A percentile compares a stretch with the other conserved stretches of the same genome.
phyloP scores from a whole-genome alignment of 2,797 vertebrate genomes.

The Leptoclinus maculatus region DNA sequence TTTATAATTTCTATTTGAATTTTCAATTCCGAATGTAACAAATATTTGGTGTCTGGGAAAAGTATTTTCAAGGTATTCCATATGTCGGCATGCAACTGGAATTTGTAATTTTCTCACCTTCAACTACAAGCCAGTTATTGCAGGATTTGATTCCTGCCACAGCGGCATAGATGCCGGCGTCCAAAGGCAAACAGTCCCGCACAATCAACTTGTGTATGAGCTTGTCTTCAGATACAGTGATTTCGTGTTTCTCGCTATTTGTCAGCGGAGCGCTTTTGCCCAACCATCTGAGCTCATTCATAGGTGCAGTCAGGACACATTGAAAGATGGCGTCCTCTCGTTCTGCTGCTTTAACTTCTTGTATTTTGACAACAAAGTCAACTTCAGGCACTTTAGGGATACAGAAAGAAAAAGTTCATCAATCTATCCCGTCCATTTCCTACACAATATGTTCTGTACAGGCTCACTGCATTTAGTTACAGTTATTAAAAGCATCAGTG shows the following conservation, averaged over 20 bases:
- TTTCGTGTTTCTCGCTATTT: conserved; percentile 82
- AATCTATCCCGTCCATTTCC: not conserved
- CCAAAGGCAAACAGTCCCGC: conserved; percentile 81
- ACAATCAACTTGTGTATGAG: conserved; percentile 88
- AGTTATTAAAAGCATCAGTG: not conserved
- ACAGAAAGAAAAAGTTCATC: conserved; percentile 5
- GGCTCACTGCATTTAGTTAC: not conserved
- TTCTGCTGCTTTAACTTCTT: conserved; percentile 85
- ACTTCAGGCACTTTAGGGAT: conserved; percentile 72
- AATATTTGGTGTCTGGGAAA: not conserved
- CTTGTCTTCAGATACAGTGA: conserved; percentile 86
- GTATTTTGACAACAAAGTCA: conserved; percentile 85
- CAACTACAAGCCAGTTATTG: conserved; percentile 90
- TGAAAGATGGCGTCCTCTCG: conserved; percentile 85
- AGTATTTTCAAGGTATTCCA: not conserved
- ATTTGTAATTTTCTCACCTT: conserved; percentile 79
- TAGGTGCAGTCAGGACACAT: conserved; percentile 84
- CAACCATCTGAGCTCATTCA: conserved; percentile 83
- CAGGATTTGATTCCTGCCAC: conserved; percentile 86
- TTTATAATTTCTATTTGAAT: not conserved
- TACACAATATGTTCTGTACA: not conserved
- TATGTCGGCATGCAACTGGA: not conserved
- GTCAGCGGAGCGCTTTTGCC: conserved; percentile 80
- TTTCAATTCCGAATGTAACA: not conserved
- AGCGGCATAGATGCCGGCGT: conserved; percentile 89